Evolutionary conservation across 1,140 invertebrate species (phyloP), one percentile per base, ranked within the genome.

Genomic region (Aleiodes sp.): DNA sequence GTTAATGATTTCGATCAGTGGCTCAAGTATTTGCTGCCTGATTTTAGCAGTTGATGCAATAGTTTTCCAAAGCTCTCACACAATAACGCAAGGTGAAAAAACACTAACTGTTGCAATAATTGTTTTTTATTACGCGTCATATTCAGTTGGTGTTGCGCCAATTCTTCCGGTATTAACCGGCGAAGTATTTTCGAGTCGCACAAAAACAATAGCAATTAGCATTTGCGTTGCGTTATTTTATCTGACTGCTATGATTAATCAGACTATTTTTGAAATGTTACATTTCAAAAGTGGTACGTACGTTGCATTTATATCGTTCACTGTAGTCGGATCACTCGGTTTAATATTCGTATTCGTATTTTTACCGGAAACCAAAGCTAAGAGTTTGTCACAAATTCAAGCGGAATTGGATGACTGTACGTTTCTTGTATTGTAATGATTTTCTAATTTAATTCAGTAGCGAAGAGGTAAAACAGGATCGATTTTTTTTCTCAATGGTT

Each of bases 361-460:
- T 16, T 12, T 78, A 46, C 46, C 73, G 1, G 75, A 80, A 43
- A 80, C 77, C 3, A 76, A 73, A 31, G 76, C 68, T 4, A 80
- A 79, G 39, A 76, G 71, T 16, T 72, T 80, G 21, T 59, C 70
- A 7, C 66, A 76, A 41, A 79, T 77, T 62, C 75, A 79, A 12
- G 43, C 61, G 8, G 70, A 73, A 35, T 31, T 75, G 2, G 59
- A 68, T 1, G 70, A 70, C n/a, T 46, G 68, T 21, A 33, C 39
- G 19, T 24, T 71, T 39, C n/a, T 64, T 4, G 10, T 62, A 4
- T 61, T 35, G 12, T 66, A 61, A 26, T 28, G 10, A 6, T 33
- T 35, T 59, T 9, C 28, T 37, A n/a, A 29, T 24, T n/a, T n/a
- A n/a, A n/a, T n/a, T n/a, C 16, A 7, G 14, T 59, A 4, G 37